Base-by-base conservation (phyloP, 2,113 vertebrate species). In the Zingel zingel region DNA sequence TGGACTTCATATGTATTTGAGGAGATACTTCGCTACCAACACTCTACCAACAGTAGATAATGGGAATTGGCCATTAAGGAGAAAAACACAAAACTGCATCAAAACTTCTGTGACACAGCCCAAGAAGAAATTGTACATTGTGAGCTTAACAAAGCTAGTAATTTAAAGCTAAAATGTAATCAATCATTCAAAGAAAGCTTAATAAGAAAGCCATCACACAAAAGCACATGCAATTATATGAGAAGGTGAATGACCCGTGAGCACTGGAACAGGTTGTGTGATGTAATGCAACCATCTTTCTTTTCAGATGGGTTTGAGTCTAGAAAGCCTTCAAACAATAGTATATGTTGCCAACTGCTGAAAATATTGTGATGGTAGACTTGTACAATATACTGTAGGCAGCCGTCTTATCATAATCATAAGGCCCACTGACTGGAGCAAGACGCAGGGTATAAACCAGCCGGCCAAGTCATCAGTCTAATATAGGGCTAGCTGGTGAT, bases 401-500 rank as follows among this genome's bases (percentile, higher is more conserved):
- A 51, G 66, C 6, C 23, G 21, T 51, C 5, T 25, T 57, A n/a
- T 16, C 5, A 54, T 14, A 23, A n/a, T 45, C 2, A 13, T 25
- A 13, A 21, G 33, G 47, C 77, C 45, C 39, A 25, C 64, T 36
- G 54, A 61, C 0, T 77, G 70, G 1, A 59, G 58, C 15, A 59
- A 53, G 53, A 66, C 3, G 5, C n/a, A 25, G 7, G 27, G 19
- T 54, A 12, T 14, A 61, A 16, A 58, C 43, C 15, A 12, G 21
- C 39, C 6, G 2, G 23, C 23, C 67, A 56, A 62, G 43, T 74
- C 48, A 72, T 72, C 33, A 13, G 39, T 73, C 25, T 79, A 57
- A 74, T 59, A 76, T 12, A 66, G n/a, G 16, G 25, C 45, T 45
- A 65, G 66, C 16, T 78, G 21, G 16, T 61, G 6, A 80, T 58